phyloP scores from a whole-genome alignment of 2,113 vertebrate genomes.

The Hydrolagus affinis region DNA sequence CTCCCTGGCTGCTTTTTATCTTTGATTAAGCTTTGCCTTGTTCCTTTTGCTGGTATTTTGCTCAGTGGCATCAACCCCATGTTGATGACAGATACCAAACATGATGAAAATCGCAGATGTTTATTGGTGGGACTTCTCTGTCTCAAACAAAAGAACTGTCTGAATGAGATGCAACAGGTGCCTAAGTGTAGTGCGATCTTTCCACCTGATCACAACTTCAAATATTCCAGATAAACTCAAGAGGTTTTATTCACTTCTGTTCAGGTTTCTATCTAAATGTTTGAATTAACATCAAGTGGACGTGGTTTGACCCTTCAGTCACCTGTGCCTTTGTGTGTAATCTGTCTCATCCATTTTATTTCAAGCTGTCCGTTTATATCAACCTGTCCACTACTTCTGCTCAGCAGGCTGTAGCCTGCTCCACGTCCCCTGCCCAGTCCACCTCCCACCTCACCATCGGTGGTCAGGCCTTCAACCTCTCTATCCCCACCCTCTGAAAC shows the following conservation, averaged over 20 bases:
- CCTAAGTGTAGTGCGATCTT: background rate
- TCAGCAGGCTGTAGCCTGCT: too few species aligned
- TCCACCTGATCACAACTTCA: background rate
- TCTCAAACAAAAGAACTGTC: background rate
- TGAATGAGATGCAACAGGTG: background rate
- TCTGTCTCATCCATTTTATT: too few species aligned
- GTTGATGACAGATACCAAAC: background rate
- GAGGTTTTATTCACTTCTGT: background rate
- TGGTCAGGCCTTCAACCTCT: too few species aligned
- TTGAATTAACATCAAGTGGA: too few species aligned
- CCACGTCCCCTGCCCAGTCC: too few species aligned
- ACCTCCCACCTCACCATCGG: too few species aligned
- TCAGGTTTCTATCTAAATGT: background rate
- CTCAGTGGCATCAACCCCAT: background rate
- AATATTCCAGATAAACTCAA: background rate
- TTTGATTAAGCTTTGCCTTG: background rate
- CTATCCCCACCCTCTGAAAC: too few species aligned
- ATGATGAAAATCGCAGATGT: slow-evolving; percentile 41
- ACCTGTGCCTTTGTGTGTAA: too few species aligned
- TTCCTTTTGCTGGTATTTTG: background rate
- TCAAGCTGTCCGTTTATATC: too few species aligned
- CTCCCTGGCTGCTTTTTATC: background rate
- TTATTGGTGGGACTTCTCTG: slow-evolving; percentile 14
- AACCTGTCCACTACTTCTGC: too few species aligned
- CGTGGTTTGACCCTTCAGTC: background rate